A percentile compares a stretch with the other conserved stretches of the same genome.
Evolutionary conservation across 2,113 vertebrate genomes (phyloP).

Genomic region (Caloenas nicobarica): DNA sequence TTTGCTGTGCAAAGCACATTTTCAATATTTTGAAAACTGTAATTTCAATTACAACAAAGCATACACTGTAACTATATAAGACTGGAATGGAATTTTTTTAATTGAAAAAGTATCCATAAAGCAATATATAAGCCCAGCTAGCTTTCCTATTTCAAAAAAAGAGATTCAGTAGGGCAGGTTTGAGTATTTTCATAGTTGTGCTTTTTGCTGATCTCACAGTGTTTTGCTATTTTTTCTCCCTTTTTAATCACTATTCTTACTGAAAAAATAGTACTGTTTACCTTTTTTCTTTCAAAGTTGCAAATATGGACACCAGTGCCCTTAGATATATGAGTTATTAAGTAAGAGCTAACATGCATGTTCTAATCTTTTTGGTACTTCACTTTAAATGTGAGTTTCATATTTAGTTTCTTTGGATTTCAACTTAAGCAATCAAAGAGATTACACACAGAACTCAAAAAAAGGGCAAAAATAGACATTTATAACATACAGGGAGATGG

Average conservation of each 20-base stretch:
- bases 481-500: neutral
- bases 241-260: neutral
- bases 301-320: neutral
- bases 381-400: neutral
- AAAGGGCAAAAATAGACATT: neutral
- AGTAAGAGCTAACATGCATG: neutral
- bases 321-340: neutral
- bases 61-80: neutral
- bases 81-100: neutral
- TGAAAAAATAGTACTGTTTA: neutral
- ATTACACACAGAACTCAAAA: neutral
- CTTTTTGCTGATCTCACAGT: neutral
- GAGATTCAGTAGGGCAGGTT: fast-evolving
- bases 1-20: neutral
- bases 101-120: neutral
- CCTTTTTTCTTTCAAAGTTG: neutral
- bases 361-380: neutral
- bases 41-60: neutral
- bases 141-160: neutral
- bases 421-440: neutral
- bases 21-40: neutral
- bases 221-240: fast-evolving
- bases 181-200: neutral
- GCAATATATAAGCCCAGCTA: neutral
- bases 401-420: neutral